Base-by-base conservation (phyloP, 2,888 invertebrate genomes). In the Drosophila maculinotata region DNA sequence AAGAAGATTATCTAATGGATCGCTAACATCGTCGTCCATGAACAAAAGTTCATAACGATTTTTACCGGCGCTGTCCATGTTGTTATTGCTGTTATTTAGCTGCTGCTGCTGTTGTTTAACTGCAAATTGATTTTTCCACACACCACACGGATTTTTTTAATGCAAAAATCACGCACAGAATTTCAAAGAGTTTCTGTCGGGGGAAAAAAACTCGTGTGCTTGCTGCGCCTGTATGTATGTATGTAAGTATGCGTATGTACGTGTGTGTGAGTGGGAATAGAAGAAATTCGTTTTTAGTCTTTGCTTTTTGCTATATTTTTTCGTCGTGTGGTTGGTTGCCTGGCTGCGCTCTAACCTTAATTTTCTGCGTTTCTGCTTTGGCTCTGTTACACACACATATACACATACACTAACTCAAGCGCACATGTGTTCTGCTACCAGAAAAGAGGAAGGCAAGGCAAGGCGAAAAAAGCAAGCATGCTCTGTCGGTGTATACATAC, bases 31-130 rank as follows among this genome's bases (percentile, higher is more conserved):
- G 79, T 91, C 91, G 88, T 91, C 91, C 90, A 91, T 91, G 90
- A 90, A 91, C 89, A 91, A 90, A 76, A 91, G 90, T 87, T 91
- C 91, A 89, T 91, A 91, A 84, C 91, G 91, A 90, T 91, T 91
- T 79, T 90, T 91, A 78, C 91, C 91, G 85, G 90, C 83, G 81
- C 89, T 90, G 85, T 91, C 91, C 91, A 91, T 91, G 66, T 68
- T 80, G 57, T 44, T 64, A 8, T 53, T 63, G 15, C 4, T 20
- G 20, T 20, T 20, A 4, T 20, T 20, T 20, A 33, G 57, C 49
- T 81, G 51, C 44, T 56, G 39, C 57, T 75, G 52, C 58, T 65
- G 44, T 47, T 76, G 41, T 56, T 68, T 25, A 33, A 41, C 47
- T 66, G 56, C 65, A 65, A 75, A 76, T 72, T 76, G 76, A 76